Percentiles rank a stretch among this genome's conserved stretches.
Evolutionary conservation across 2,797 vertebrate genomes (phyloP).

Genomic region (Microhierax caerulescens): DNA sequence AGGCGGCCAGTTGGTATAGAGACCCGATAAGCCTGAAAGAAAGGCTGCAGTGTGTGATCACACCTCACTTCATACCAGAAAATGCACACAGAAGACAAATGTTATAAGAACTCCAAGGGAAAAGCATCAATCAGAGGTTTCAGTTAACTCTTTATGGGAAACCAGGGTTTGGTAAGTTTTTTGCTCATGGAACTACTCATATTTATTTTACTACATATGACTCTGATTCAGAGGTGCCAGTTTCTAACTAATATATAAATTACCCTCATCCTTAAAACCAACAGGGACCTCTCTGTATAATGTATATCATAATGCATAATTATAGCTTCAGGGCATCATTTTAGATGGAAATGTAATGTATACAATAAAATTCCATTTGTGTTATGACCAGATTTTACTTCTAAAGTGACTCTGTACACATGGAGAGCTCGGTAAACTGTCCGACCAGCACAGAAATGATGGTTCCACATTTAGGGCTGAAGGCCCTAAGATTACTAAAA

Average conservation of each 20-base stretch:
- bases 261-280: slow-evolving; percentile 33
- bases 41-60: slow-evolving; percentile 59
- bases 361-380: slow-evolving; percentile 13
- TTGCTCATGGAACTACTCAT: neutral
- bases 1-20: slow-evolving; percentile 37
- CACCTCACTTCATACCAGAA: slow-evolving; percentile 17
- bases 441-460: neutral
- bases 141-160: slow-evolving; percentile 54
- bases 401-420: neutral
- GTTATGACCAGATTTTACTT: neutral
- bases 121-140: slow-evolving; percentile 47
- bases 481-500: neutral
- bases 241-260: slow-evolving; percentile 60
- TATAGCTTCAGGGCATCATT: slow-evolving; percentile 30
- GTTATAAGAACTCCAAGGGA: slow-evolving; percentile 1
- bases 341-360: slow-evolving; percentile 28
- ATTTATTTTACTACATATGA: slow-evolving; percentile 16
- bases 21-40: neutral
- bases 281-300: neutral
- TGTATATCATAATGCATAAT: neutral
- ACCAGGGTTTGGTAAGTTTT: slow-evolving; percentile 37
- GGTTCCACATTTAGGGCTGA: rapidly evolving
- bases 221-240: neutral
- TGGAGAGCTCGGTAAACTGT: neutral
- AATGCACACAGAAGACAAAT: neutral